Evolutionary conservation across 2,113 vertebrate species (phyloP), one percentile per base, ranked within the genome.

Genomic region (Psilopsiagon aymara): DNA sequence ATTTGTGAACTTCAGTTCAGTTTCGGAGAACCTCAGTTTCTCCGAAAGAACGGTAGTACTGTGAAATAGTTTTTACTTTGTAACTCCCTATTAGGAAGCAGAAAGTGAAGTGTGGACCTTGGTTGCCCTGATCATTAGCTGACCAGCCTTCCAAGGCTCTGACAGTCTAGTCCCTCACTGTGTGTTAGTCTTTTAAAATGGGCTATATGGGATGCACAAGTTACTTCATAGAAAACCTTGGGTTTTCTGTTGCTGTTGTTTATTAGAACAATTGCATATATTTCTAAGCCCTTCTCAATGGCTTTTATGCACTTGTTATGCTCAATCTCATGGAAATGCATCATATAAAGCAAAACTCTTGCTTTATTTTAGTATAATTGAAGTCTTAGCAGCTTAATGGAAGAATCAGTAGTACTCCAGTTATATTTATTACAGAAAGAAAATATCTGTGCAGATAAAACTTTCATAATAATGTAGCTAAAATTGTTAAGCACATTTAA

Each of bases 401-500:
- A 55, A 12, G 75, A 44, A 7, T 27, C 28, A 35, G 47, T 52
- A 19, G 51, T 17, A 47, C 18, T 46, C 39, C 67, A 79, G 46
- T 25, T 21, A 11, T 49, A 7, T 33, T 35, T 60, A 6, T 41
- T 67, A 20, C 3, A 41, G 29, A 46, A 73, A 60, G 39, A 86
- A 28, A 49, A 66, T 31, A 53, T 23, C 66, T 41, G 8, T 39
- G 46, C 59, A 60, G 79, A 18, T 29, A 33, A 66, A 17, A 4
- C 4, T 39, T 59, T 43, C 4, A 4, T 46, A 39, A 39, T 19
- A 46, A 39, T 6, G 12, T 41, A 24, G 39, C 31, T 41, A 23
- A 52, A 41, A 46, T 13, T 13, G 18, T 49, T 25, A 39, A 29
- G 23, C 9, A 7, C 2, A 0, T 3, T n/a, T 35, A 2, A 4